Evolutionary conservation across 35 echinoderm and acorn worm species (phyloP).

Genomic region (Apostichopus parvimensis): DNA sequence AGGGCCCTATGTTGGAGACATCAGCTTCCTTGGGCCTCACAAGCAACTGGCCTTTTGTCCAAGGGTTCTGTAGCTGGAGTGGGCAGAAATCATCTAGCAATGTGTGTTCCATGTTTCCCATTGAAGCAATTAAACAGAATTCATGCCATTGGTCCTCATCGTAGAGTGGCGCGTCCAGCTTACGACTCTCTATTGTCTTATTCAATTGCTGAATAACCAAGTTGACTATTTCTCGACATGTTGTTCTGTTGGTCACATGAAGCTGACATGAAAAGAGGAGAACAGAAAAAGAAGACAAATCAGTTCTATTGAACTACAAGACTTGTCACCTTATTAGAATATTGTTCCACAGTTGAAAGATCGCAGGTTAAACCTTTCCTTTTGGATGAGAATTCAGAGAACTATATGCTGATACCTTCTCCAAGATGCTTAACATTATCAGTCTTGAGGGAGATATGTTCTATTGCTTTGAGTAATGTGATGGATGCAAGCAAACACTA

Average conservation of each 20-base stretch:
- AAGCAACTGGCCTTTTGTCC: slow-evolving; percentile 94
- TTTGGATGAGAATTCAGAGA: too few species aligned
- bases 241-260: slow-evolving; percentile 92
- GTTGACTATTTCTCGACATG: slow-evolving; percentile 89
- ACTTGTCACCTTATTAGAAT: too few species aligned
- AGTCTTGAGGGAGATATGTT: too few species aligned
- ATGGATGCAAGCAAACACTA: too few species aligned
- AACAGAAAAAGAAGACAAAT: not conserved
- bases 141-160: slow-evolving; percentile 70
- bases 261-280: slow-evolving; percentile 60
- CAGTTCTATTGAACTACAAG: not conserved
- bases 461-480: too few species aligned
- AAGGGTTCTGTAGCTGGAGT: slow-evolving; percentile 90
- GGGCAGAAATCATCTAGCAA: slow-evolving; percentile 84
- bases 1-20: slow-evolving; percentile 62
- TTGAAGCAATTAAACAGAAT: slow-evolving; percentile 86
- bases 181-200: slow-evolving; percentile 84
- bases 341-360: too few species aligned
- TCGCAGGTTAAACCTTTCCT: too few species aligned
- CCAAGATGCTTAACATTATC: too few species aligned
- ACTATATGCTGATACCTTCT: too few species aligned
- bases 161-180: slow-evolving; percentile 63
- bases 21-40: slow-evolving; percentile 76
- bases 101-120: slow-evolving; percentile 81
- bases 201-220: slow-evolving; percentile 96